These are phyloP conservation scores for Drosophila greeni DNA, from an alignment of 2,888 invertebrate genomes.

Conservation along the genomic window DNA sequence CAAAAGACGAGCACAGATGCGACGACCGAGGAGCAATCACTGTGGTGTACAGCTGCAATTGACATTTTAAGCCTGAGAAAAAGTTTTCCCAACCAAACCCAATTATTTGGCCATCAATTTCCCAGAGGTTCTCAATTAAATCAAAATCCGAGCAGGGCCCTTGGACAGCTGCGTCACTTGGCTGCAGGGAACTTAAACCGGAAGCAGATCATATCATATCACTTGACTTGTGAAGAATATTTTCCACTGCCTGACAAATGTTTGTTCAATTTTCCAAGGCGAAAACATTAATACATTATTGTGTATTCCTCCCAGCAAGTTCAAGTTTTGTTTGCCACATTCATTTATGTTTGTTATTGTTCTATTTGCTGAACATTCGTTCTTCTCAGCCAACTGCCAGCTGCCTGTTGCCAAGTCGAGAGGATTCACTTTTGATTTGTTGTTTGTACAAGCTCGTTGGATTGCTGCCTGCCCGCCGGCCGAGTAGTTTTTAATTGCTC, in stretches of 20 bases:
- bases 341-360: constrained; percentile 37
- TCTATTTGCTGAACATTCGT: constrained; percentile 14
- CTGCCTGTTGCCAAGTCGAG: constrained; percentile 43
- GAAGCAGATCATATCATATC: background rate
- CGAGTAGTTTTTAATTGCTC: constrained; percentile 70
- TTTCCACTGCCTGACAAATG: constrained; percentile 8
- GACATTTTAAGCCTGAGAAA: constrained; percentile 32
- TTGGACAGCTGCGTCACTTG: constrained; percentile 23
- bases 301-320: background rate
- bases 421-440: constrained; percentile 62
- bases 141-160: constrained; percentile 17
- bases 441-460: constrained; percentile 42
- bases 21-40: constrained; percentile 12
- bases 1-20: constrained; percentile 14
- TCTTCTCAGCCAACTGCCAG: constrained; percentile 21
- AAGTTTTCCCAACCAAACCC: constrained; percentile 10
- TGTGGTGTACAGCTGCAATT: constrained; percentile 36
- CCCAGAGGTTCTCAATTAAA: constrained; percentile 17
- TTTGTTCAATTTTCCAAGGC: constrained; percentile 6
- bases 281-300: constrained; percentile 6
- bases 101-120: constrained; percentile 39
- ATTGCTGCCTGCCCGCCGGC: constrained; percentile 36
- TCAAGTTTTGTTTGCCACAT: constrained; percentile 22
- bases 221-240: background rate
- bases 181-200: background rate